A percentile compares a stretch with the other conserved stretches of the same genome.
Conservation (phyloP, 2,888 invertebrate species). For the Heliothis peltigera region DNA sequence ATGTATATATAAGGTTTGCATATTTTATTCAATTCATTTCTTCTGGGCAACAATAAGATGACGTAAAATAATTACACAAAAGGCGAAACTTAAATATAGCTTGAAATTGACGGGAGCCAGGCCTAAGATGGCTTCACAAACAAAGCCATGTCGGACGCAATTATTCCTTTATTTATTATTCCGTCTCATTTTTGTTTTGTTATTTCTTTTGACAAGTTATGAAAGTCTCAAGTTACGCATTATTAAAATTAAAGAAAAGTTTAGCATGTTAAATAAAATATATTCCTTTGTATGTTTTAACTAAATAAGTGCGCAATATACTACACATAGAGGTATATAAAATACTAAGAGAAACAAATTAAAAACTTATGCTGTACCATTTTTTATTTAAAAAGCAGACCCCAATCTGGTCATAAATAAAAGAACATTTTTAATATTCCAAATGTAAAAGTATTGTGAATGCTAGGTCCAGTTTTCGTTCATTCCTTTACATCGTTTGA, state of each 20-base stretch:
- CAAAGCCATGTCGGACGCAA: constrained; percentile 72
- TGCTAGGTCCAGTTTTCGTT: constrained; percentile 31
- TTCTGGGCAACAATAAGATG: constrained; percentile 12
- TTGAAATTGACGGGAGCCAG: constrained; percentile 60
- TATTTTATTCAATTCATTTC: constrained; percentile 20
- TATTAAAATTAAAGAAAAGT: constrained; percentile 69
- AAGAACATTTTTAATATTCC: constrained; percentile 48
- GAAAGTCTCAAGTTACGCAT: constrained; percentile 66
- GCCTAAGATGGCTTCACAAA: constrained; percentile 64
- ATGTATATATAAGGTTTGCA: neutral
- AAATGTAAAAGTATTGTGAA: constrained; percentile 36
- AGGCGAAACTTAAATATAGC: constrained; percentile 46
- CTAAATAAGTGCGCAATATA: constrained; percentile 13
- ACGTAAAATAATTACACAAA: constrained; percentile 43
- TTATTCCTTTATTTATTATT: constrained; percentile 77
- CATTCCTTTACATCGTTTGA: constrained; percentile 38
- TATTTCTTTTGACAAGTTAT: constrained; percentile 68
- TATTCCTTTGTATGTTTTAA: constrained; percentile 5
- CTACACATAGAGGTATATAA: neutral
- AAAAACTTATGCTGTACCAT: constrained; percentile 34
- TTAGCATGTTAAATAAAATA: constrained; percentile 46
- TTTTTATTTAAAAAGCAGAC: constrained; percentile 40
- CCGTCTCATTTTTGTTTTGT: constrained; percentile 67
- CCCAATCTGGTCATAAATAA: constrained; percentile 35
- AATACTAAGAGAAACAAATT: constrained; percentile 19